phyloP scores from a whole-genome alignment of 2,113 vertebrate genomes.

The Notarius quadriscutis region DNA sequence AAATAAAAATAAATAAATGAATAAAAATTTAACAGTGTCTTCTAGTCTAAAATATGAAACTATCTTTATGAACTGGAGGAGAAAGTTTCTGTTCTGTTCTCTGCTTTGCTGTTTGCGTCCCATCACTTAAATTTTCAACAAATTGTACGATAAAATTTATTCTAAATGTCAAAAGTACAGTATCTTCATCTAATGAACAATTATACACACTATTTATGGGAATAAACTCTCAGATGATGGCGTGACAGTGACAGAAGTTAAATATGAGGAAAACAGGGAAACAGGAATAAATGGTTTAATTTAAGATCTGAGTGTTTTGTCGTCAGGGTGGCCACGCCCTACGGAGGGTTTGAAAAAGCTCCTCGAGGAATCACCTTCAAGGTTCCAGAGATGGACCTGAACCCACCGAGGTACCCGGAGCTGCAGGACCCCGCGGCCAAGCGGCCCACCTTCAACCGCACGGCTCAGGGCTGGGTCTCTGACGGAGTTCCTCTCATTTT shows the following conservation, averaged over 20 bases:
- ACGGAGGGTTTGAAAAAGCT: constrained; percentile 93
- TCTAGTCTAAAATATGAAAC: not conserved
- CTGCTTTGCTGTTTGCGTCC: not conserved
- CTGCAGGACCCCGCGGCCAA: constrained; percentile 81
- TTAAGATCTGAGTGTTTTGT: not conserved
- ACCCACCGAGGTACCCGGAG: constrained; percentile 81
- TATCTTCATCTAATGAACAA: not conserved
- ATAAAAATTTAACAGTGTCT: not conserved
- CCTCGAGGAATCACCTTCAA: constrained; percentile 92
- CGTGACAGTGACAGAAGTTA: not conserved
- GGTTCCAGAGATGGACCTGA: constrained; percentile 86
- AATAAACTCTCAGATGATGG: not conserved
- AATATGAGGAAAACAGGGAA: not conserved
- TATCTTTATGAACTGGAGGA: not conserved
- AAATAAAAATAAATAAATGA: not conserved
- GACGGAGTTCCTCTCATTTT: constrained; percentile 85
- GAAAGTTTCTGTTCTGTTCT: not conserved
- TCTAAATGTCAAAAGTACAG: not conserved
- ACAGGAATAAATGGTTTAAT: not conserved
- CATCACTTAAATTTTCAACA: not conserved
- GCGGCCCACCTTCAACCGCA: constrained; percentile 92
- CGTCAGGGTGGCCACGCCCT: constrained; percentile 93
- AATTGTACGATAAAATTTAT: not conserved
- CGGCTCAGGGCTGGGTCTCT: constrained; percentile 90
- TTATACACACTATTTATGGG: not conserved